Percentiles rank a stretch among this genome's conserved stretches.
Evolutionary conservation across 2,888 invertebrate genomes (phyloP).

Genomic region (Ochropleura plecta): DNA sequence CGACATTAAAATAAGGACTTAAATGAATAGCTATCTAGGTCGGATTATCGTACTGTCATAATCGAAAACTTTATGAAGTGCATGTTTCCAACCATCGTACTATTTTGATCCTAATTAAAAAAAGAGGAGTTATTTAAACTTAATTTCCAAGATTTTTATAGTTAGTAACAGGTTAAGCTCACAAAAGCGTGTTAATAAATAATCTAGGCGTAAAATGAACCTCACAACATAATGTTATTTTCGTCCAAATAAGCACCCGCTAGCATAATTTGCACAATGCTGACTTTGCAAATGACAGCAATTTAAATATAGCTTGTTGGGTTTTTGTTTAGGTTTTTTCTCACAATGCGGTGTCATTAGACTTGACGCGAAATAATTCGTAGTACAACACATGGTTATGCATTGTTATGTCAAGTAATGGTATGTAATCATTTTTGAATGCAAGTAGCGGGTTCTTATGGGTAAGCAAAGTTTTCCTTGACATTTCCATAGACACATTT

Average conservation of each 20-base stretch:
- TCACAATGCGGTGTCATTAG: conserved; percentile 54
- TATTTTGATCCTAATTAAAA: background rate
- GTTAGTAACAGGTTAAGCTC: no score
- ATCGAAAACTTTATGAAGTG: background rate
- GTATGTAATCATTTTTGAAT: conserved; percentile 23
- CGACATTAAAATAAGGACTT: background rate
- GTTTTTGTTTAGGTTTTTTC: conserved; percentile 49
- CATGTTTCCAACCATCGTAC: background rate
- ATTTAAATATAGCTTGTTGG: conserved; percentile 38
- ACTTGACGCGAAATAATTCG: conserved; percentile 36
- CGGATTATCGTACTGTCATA: background rate
- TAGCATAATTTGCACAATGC: conserved; percentile 46
- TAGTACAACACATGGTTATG: conserved; percentile 35
- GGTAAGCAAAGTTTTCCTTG: background rate
- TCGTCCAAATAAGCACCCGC: conserved; percentile 17
- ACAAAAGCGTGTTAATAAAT: background rate
- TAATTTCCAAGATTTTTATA: no score
- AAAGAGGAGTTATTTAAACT: no score
- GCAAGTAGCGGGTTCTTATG: background rate
- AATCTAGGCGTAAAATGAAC: background rate
- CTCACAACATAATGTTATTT: background rate
- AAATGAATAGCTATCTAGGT: background rate
- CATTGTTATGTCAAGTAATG: conserved; percentile 48
- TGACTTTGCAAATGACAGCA: conserved; percentile 52
- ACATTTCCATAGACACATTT: background rate